Evolutionary conservation across 1,140 invertebrate species (phyloP), one percentile per base, ranked within the genome.

Genomic region (Hyles euphorbiae): DNA sequence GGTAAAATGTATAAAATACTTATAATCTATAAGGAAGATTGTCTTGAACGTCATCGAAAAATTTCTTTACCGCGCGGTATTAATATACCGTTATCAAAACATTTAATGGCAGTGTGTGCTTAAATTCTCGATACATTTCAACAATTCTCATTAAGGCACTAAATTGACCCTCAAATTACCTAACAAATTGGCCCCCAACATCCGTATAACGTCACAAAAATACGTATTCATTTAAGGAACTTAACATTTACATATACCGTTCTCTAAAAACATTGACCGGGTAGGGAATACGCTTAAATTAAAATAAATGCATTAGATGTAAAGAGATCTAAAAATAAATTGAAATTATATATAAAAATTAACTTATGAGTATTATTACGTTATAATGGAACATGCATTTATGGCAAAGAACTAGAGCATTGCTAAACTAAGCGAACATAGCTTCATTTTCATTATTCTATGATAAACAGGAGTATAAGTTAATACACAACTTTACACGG

Each of bases 311-410:
- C 85, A 88, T 83, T 87, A 88, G 78, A 84, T 72, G 82, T 81
- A 85, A 85, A 87, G 83, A 86, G 81, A 89, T 88, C 87, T 86
- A 83, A 88, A 83, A 85, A 80, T 86, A 88, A 65, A 88, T 80
- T 70, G 76, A 87, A 83, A 81, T 44, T 40, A 54, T 54, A 53
- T 75, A 85, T 78, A 79, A 71, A 74, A 74, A 83, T 86, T 83
- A 88, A 84, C 84, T 87, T 83, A 87, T 89, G 88, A 90, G 88
- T 90, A 90, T 90, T 90, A 90, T 80, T 83, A 85, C 36, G 36
- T 78, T 76, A 86, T 80, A 89, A 85, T 89, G 88, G 88, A 90
- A 90, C 88, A 89, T 90, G 87, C 85, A 89, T 87, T 66, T 90
- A 90, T 90, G 88, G 88, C 88, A 90, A 87, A 90, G 81, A 83